Evolutionary conservation across 1,140 invertebrate genomes (phyloP).

Genomic region (Mycetomoellerius zeteki): DNA sequence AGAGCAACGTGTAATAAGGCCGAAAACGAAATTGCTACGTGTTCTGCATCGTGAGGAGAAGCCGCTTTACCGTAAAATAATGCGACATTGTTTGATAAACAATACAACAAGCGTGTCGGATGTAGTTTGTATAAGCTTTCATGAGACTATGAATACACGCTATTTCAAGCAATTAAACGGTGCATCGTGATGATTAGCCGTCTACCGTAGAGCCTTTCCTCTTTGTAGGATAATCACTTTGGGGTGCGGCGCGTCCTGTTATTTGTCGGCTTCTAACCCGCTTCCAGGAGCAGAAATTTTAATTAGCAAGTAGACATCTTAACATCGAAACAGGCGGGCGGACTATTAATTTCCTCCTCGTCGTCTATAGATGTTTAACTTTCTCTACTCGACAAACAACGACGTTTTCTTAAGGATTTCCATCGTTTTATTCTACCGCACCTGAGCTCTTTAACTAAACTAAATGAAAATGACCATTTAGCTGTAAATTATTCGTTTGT

Average conservation of each 20-base stretch:
- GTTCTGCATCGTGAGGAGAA: no score
- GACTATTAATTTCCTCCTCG: constrained; percentile 71
- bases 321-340: constrained; percentile 59
- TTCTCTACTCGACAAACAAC: constrained; percentile 70
- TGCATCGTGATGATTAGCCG: constrained; percentile 30
- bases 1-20: background rate
- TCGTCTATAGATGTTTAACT: constrained; percentile 64
- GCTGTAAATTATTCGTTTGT: constrained; percentile 23
- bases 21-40: background rate
- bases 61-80: background rate
- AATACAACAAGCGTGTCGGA: background rate
- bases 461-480: constrained; percentile 53
- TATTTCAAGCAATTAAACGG: constrained; percentile 69
- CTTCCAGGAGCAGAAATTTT: constrained; percentile 70
- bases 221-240: constrained; percentile 70
- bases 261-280: constrained; percentile 49
- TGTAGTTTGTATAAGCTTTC: background rate
- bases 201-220: constrained; percentile 43
- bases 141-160: constrained; percentile 21
- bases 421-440: constrained; percentile 43
- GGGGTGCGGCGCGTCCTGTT: constrained; percentile 34
- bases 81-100: constrained; percentile 12
- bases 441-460: background rate
- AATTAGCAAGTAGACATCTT: constrained; percentile 75
- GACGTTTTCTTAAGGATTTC: constrained; percentile 34